These are phyloP conservation scores for Noctuana brunneofusca DNA, from an alignment of 2,888 invertebrate genomes.

Conservation along the genomic window DNA sequence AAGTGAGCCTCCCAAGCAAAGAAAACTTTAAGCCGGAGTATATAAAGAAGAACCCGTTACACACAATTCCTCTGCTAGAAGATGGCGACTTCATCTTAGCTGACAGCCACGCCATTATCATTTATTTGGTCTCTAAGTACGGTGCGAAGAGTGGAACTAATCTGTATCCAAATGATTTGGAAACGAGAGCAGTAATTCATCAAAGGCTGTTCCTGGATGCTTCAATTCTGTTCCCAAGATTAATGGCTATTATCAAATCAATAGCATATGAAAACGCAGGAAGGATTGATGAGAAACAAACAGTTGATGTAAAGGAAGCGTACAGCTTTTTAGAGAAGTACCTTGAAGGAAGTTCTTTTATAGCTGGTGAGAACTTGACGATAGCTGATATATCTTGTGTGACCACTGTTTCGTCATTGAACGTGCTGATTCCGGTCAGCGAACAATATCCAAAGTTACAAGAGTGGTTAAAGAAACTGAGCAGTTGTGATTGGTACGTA, in stretches of 20 bases:
- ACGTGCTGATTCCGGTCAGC: slow-evolving; percentile 46
- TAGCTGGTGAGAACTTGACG: slow-evolving; percentile 49
- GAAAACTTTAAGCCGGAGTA: slow-evolving; percentile 49
- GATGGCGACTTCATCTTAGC: slow-evolving; percentile 52
- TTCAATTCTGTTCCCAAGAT: slow-evolving; percentile 44
- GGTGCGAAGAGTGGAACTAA: slow-evolving; percentile 49
- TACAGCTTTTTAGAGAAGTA: slow-evolving; percentile 53
- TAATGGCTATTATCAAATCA: slow-evolving; percentile 39
- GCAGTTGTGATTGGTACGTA: slow-evolving; percentile 48
- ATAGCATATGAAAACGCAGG: slow-evolving; percentile 36
- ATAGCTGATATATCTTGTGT: slow-evolving; percentile 54
- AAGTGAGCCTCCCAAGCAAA: slow-evolving; percentile 42
- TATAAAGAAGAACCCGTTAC: slow-evolving; percentile 52
- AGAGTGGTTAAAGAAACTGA: slow-evolving; percentile 47
- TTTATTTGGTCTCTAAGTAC: slow-evolving; percentile 55
- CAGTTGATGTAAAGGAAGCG: slow-evolving; percentile 43
- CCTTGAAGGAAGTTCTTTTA: slow-evolving; percentile 45
- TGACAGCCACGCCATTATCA: slow-evolving; percentile 57
- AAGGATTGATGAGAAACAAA: slow-evolving; percentile 41
- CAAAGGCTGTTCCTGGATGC: slow-evolving; percentile 52
- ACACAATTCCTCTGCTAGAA: slow-evolving; percentile 53
- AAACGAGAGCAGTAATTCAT: slow-evolving; percentile 48
- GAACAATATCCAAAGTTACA: slow-evolving; percentile 45
- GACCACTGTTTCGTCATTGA: slow-evolving; percentile 46
- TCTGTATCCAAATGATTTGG: slow-evolving; percentile 51